These are phyloP conservation scores for Galeopsomyia nigrocyanea DNA, from an alignment of 2,888 invertebrate genomes.

Conservation along the genomic window DNA sequence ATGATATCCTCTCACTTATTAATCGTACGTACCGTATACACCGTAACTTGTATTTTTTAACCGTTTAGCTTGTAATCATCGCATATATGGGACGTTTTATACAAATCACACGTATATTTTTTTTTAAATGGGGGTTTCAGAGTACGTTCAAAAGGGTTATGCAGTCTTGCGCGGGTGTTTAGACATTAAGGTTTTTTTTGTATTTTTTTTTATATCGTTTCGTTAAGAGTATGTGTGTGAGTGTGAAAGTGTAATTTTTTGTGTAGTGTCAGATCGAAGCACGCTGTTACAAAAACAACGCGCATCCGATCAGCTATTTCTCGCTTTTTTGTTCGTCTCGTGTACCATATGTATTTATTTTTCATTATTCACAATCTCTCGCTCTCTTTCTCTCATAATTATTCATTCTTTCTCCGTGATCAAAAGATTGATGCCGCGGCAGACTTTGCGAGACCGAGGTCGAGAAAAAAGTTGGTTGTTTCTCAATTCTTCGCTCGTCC, in stretches of 20 bases:
- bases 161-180: constrained; percentile 41
- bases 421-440: constrained; percentile 32
- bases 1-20: constrained; percentile 25
- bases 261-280: constrained; percentile 9
- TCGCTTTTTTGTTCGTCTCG: constrained; percentile 37
- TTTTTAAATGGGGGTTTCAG: constrained; percentile 26
- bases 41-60: constrained; percentile 30
- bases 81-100: constrained; percentile 37
- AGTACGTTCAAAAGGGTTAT: constrained; percentile 39
- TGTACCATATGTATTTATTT: constrained; percentile 18
- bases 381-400: constrained; percentile 22
- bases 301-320: constrained; percentile 23
- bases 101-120: constrained; percentile 44
- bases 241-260: constrained; percentile 28
- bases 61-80: constrained; percentile 28
- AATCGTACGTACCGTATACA: constrained; percentile 32
- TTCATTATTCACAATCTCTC: constrained; percentile 8
- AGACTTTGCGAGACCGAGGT: constrained; percentile 8
- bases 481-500: constrained; percentile 1
- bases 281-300: constrained; percentile 3
- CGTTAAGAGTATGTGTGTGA: constrained; percentile 26
- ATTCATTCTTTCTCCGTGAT: constrained; percentile 36
- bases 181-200: constrained; percentile 42
- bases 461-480: background rate
- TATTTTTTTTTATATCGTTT: constrained; percentile 41